Base-by-base conservation (phyloP, 1,140 invertebrate species). In the Tetragnatha versicolor region DNA sequence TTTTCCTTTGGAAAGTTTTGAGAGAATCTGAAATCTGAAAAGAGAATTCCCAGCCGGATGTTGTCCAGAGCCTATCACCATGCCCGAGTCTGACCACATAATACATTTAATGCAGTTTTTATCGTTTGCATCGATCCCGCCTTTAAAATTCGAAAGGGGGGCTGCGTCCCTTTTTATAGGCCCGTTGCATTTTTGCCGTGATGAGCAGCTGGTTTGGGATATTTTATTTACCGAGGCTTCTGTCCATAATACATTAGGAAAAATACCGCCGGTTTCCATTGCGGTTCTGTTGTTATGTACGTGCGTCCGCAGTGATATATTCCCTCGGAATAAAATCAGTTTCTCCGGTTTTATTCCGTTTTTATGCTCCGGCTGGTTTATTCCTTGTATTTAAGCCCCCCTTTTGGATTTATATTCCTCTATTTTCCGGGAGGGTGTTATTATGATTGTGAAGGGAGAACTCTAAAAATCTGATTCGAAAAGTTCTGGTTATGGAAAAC, bases 41-140 rank as follows among this genome's bases (percentile, higher is more conserved):
- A 69, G 76, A 79, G 65, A 69, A 69, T 79, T 79, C 65, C 76
- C 65, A 69, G 69, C 68, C 49, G 65, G 72, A 55, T 69, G 65
- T 68, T 79, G 47, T 55, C 39, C 6, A 37, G 39, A 63, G 37
- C 76, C 76, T 79, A 79, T 79, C 68, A 79, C 76, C 76, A 79
- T 79, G 69, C 69, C 69, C 76, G 29, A 77, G 58, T 65, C 73
- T 77, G 73, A 77, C 76, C 76, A 69, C 76, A 79, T 79, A 79
- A 79, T 79, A 79, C 76, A 79, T 79, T 79, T 79, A 79, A 79
- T 79, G 76, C 76, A 79, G 49, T 79, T 79, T 79, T 79, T 79
- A 79, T 79, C 76, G 76, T 79, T 22, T 27, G 10, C 51, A 66
- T 68, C 49, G 76, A 68, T 68, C 51, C 65, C 65, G 35, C 25